phyloP scores from a whole-genome alignment of 2,113 vertebrate species.

The Todiramphus saurophagus region DNA sequence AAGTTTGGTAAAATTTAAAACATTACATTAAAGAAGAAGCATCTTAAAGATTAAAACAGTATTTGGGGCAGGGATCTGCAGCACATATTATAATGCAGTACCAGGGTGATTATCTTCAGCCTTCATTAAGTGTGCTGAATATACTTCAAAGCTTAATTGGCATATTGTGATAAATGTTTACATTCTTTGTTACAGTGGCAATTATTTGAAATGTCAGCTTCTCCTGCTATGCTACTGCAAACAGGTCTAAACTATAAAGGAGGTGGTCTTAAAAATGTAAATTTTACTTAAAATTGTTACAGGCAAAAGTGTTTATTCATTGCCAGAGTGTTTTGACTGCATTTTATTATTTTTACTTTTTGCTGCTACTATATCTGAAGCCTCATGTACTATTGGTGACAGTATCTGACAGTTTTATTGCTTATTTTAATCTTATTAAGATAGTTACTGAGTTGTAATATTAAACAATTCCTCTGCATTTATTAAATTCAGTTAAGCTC shows the following conservation, averaged over 20 bases:
- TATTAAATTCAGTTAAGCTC: neutral
- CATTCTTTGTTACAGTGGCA: slow-evolving; percentile 18
- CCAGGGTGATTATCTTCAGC: neutral
- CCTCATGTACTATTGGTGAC: neutral
- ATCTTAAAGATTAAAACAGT: neutral
- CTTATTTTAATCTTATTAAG: slow-evolving; percentile 6
- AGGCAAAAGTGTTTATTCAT: neutral
- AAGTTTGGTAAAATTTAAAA: neutral
- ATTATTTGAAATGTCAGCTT: slow-evolving; percentile 47
- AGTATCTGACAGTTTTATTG: neutral
- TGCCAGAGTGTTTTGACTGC: neutral
- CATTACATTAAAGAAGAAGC: neutral
- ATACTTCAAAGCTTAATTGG: slow-evolving; percentile 21
- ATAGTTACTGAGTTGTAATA: neutral
- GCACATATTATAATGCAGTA: neutral
- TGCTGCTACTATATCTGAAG: neutral
- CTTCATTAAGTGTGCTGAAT: neutral
- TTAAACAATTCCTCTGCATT: neutral
- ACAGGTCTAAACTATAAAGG: neutral
- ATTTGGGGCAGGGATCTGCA: neutral
- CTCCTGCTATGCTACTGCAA: neutral
- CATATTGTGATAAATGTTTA: neutral
- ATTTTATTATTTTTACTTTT: neutral
- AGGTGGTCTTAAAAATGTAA: slow-evolving; percentile 3
- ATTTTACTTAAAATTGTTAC: neutral